phyloP scores from a whole-genome alignment of 2,888 invertebrate species.

The Graphium colonna region DNA sequence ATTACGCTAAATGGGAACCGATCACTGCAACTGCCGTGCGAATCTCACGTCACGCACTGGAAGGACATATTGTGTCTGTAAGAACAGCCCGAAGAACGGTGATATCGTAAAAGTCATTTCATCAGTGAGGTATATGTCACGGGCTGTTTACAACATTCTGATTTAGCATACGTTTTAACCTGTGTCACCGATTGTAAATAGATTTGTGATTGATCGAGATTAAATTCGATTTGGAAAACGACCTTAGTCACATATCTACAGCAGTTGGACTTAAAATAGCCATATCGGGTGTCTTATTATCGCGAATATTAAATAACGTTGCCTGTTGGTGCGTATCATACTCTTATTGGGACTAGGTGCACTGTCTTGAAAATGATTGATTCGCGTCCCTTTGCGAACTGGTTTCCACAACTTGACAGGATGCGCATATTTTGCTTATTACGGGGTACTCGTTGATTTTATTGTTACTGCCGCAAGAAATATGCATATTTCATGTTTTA shows the following conservation, averaged over 20 bases:
- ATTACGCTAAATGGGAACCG: conserved; percentile 52
- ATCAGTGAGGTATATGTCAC: no score
- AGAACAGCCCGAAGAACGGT: no score
- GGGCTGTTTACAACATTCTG: no score
- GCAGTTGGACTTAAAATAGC: background rate
- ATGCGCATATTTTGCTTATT: conserved; percentile 15
- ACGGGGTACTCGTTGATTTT: conserved; percentile 4
- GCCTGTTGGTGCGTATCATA: conserved; percentile 1
- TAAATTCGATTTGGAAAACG: no score
- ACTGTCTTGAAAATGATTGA: conserved; percentile 18
- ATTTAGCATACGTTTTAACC: no score
- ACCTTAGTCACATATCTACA: no score
- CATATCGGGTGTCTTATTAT: background rate
- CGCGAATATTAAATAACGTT: background rate
- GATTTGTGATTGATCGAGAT: no score
- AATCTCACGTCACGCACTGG: conserved; percentile 37
- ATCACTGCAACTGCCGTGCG: conserved; percentile 39
- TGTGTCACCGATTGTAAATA: no score
- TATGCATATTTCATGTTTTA: background rate
- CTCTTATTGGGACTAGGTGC: conserved; percentile 5
- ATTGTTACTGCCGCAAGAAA: conserved; percentile 2
- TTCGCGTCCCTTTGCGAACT: conserved; percentile 14
- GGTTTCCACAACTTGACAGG: conserved; percentile 19
- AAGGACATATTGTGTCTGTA: conserved; percentile 38
- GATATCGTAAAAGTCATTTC: no score